These are phyloP conservation scores for Pristionchus japonicus DNA, from an alignment of 2,888 invertebrate species.

Conservation along the genomic window DNA sequence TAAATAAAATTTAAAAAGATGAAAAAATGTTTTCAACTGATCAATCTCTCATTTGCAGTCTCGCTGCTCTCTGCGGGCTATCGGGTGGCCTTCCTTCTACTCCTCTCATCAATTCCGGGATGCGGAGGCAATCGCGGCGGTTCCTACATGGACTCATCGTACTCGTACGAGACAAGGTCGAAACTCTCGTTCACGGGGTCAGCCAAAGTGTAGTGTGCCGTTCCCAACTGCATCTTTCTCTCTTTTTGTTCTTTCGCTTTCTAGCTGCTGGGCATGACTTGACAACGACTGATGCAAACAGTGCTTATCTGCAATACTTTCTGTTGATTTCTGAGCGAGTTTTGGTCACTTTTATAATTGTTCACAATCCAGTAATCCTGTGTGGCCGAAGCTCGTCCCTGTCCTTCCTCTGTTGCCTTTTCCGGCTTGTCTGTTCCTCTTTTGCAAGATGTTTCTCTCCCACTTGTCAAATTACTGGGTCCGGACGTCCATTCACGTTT, in stretches of 20 bases:
- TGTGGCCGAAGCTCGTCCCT: neutral
- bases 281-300: neutral
- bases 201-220: conserved; percentile 36
- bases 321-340: neutral
- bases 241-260: neutral
- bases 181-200: conserved; percentile 47
- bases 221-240: neutral
- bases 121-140: neutral
- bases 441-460: neutral
- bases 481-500: conserved; percentile 26
- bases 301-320: neutral
- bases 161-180: conserved; percentile 44
- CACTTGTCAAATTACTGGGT: neutral
- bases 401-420: neutral
- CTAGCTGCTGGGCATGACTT: neutral
- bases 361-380: too few relatives aligned
- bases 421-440: conserved; percentile 18
- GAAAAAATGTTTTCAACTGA: neutral
- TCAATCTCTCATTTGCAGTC: neutral
- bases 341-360: too few relatives aligned
- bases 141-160: neutral
- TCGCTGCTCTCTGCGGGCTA: neutral
- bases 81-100: neutral
- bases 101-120: neutral
- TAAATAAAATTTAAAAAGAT: too few relatives aligned